Conservation (phyloP, 2,113 vertebrate species). For the Spheniscus mendiculus region DNA sequence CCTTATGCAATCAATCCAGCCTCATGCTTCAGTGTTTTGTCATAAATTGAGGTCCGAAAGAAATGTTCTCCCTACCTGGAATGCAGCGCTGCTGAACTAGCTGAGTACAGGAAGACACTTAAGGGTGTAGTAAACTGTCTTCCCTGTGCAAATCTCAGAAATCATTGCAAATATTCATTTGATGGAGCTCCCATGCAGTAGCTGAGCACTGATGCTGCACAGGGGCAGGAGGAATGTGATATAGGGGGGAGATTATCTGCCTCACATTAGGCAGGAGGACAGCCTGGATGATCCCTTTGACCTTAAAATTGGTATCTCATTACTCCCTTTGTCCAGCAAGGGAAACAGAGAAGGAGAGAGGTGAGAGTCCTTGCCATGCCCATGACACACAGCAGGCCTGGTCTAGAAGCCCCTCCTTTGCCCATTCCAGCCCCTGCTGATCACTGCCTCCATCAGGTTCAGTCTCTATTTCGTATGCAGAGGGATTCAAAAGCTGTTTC, state of each 20-base stretch:
- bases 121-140: not conserved
- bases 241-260: not conserved
- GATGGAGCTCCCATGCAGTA: not conserved
- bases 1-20: slow-evolving; percentile 37
- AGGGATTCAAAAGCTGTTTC: not conserved
- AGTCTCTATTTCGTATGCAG: not conserved
- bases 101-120: not conserved
- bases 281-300: not conserved
- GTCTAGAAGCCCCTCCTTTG: not conserved
- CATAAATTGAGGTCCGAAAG: slow-evolving; percentile 58
- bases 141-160: not conserved
- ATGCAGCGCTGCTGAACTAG: not conserved
- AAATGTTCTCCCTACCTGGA: slow-evolving; percentile 41
- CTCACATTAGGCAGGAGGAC: not conserved
- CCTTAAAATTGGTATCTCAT: not conserved
- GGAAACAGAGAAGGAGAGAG: not conserved
- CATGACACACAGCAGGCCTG: not conserved
- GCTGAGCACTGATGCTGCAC: not conserved
- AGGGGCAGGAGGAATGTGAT: not conserved
- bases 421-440: not conserved
- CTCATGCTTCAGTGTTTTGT: slow-evolving; percentile 16
- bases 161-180: not conserved
- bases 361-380: not conserved
- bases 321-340: not conserved
- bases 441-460: not conserved